Evolutionary conservation across 1,140 invertebrate genomes (phyloP).

Genomic region (Artemia franciscana): DNA sequence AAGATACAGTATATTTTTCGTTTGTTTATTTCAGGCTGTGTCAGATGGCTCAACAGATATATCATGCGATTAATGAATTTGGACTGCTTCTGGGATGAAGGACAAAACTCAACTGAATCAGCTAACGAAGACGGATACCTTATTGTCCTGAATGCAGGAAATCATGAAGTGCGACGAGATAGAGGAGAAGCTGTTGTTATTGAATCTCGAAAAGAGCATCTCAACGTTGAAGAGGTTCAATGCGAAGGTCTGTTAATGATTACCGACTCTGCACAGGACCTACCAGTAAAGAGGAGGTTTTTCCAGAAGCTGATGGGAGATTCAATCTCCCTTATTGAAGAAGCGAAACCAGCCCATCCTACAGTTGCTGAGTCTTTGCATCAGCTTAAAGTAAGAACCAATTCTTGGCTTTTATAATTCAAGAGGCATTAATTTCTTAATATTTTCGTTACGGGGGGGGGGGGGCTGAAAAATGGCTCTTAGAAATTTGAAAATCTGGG

Average conservation of each 20-base stretch:
- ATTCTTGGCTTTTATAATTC: neutral
- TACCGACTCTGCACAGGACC: constrained; percentile 21
- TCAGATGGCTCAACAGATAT: neutral
- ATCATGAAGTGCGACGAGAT: constrained; percentile 10
- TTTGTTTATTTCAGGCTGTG: neutral
- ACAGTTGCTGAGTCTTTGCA: constrained; percentile 32
- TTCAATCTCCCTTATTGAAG: constrained; percentile 20
- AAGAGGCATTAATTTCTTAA: too few relatives aligned
- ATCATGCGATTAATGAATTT: neutral
- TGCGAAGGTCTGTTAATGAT: constrained; percentile 24
- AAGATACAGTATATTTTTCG: neutral
- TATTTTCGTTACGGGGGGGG: too few relatives aligned
- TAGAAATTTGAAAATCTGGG: too few relatives aligned
- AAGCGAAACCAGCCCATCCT: constrained; percentile 27
- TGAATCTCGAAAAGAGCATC: constrained; percentile 16
- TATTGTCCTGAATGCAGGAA: constrained; percentile 16
- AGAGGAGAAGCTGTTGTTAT: neutral
- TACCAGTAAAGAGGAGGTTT: constrained; percentile 17
- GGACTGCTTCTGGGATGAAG: neutral
- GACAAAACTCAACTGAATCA: neutral
- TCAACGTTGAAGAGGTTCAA: constrained; percentile 22
- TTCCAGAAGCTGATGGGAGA: constrained; percentile 22
- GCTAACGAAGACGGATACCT: constrained; percentile 19
- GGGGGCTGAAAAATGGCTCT: too few relatives aligned
- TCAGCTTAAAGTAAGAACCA: constrained; percentile 29